A percentile compares a stretch with the other conserved stretches of the same genome.
Evolutionary conservation across 2,113 vertebrate genomes (phyloP).

Genomic region (Fregata magnificens): DNA sequence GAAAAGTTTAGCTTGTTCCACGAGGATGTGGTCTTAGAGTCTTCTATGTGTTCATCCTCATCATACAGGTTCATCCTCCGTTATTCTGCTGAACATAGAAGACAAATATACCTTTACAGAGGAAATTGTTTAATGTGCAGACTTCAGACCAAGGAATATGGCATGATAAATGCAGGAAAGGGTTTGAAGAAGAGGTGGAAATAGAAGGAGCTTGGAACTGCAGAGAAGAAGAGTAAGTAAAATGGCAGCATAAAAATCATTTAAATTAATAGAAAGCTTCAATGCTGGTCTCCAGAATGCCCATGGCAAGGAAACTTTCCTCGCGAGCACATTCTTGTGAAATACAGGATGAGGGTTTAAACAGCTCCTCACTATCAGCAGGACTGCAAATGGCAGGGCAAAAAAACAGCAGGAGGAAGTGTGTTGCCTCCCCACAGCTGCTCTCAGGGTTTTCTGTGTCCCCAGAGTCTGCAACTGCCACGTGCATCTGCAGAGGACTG

Average conservation of each 20-base stretch:
- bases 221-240: background rate
- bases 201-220: background rate
- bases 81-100: background rate
- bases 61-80: background rate
- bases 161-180: background rate
- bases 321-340: rapidly evolving
- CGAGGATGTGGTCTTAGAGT: background rate
- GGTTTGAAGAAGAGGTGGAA: background rate
- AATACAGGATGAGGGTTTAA: background rate
- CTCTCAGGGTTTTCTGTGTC: background rate
- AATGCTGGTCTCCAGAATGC: background rate
- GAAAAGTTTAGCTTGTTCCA: background rate
- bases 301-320: background rate
- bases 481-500: background rate
- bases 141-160: background rate
- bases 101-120: background rate
- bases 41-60: background rate
- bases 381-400: background rate
- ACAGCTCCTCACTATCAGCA: background rate
- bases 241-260: background rate
- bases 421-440: background rate
- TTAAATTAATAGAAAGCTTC: background rate
- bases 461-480: background rate
- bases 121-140: background rate
- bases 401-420: background rate